Base-by-base conservation (phyloP, 2,888 invertebrate species). In the Euphydryas editha region DNA sequence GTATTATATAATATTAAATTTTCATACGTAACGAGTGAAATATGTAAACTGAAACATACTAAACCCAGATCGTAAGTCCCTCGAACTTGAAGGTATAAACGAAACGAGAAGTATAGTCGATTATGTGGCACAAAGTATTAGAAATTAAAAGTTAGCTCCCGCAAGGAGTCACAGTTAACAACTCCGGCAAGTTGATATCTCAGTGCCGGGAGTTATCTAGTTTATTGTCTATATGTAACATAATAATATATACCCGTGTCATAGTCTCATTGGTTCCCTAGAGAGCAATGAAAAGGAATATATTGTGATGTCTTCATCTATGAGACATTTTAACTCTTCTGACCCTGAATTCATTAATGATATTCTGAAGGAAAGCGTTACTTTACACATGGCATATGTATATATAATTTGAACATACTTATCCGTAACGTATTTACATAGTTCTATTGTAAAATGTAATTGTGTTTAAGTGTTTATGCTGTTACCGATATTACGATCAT, bases 71-170 rank as follows among this genome's bases (percentile, higher is more conserved):
- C 30, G 24, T 58, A 24, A n/a, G 24, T 51, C n/a, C 51, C 24
- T 30, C 44, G 42, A 30, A 24, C 36, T 2, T 15, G 24, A 54
- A 59, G 37, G 30, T 42, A 46, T 59, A 13, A 54, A 65, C 42
- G 42, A n/a, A n/a, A n/a, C n/a, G 36, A 55, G 64, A 54, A 30
- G 44, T 21, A 51, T 24, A 51, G 64, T 59, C 58, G 44, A 59
- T 64, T 59, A 64, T 59, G 59, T 51, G 59, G 59, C 59, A 59
- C 51, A 15, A 59, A 65, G 64, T 59, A 55, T 65, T 63, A 58
- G 37, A 65, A 65, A 54, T 65, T 55, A 51, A 65, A 65, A 65
- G 54, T 65, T 56, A 10, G 18, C 36, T 65, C 59, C 55, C 64
- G 3, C 13, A 55, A 39, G 54, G 59, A 21, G 46, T 55, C 13